These are phyloP conservation scores for Drosophila albomicans DNA, from an alignment of 1,140 invertebrate genomes.

Conservation along the genomic window DNA sequence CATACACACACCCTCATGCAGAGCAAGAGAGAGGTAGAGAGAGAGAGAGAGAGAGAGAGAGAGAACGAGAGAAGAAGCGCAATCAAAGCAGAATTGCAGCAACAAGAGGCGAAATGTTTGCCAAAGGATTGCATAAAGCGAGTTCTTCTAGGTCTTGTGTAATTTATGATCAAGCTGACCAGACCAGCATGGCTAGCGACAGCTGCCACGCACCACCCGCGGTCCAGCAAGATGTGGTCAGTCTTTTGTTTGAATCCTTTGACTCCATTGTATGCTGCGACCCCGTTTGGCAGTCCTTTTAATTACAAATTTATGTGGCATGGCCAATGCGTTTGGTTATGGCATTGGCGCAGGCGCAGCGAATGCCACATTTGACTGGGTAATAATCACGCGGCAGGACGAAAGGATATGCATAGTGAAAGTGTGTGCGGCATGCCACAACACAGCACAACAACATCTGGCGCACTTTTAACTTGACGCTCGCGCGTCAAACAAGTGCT, in stretches of 20 bases:
- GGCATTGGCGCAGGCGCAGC: constrained; percentile 27
- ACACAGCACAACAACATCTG: constrained; percentile 33
- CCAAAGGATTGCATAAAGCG: constrained; percentile 66
- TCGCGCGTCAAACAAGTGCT: constrained; percentile 24
- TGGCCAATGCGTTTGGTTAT: constrained; percentile 28
- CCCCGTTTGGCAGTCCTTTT: constrained; percentile 35
- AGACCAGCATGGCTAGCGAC: constrained; percentile 53
- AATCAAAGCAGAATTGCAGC: constrained; percentile 45
- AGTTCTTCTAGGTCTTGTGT: constrained; percentile 54
- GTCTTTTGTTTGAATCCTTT: constrained; percentile 27
- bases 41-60: background rate
- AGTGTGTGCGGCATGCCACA: constrained; percentile 49
- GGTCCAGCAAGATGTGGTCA: constrained; percentile 41
- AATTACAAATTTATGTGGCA: constrained; percentile 56
- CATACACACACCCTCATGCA: background rate
- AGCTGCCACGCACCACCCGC: constrained; percentile 58
- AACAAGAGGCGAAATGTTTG: constrained; percentile 40
- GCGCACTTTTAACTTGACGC: background rate
- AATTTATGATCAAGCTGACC: constrained; percentile 69
- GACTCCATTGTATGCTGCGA: constrained; percentile 32
- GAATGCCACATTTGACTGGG: constrained; percentile 43
- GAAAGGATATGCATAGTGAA: constrained; percentile 39
- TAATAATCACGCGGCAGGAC: constrained; percentile 51
- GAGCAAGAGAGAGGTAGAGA: background rate
- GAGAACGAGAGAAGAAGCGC: background rate